Percentiles rank a stretch among this genome's conserved stretches.
These are phyloP conservation scores for Anas capensis DNA, from an alignment of 2,797 vertebrate genomes.

Conservation along the genomic window DNA sequence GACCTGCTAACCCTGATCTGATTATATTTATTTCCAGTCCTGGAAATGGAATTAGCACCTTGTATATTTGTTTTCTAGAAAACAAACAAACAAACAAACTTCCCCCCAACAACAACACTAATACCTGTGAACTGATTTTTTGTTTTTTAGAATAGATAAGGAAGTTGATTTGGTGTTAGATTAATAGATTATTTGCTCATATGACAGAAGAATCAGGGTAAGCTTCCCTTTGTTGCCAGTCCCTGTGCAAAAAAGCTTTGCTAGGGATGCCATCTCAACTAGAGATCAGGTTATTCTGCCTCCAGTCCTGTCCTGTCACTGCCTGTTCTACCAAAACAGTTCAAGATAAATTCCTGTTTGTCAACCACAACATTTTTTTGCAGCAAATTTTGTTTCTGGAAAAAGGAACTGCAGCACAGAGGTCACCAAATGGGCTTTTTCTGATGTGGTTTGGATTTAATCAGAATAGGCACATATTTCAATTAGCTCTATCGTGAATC, in stretches of 20 bases:
- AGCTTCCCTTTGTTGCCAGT: background rate
- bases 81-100: no score
- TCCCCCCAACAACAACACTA: background rate
- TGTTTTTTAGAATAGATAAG: background rate
- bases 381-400: background rate
- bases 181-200: background rate
- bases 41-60: conserved; percentile 3
- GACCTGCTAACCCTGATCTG: background rate
- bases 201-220: background rate
- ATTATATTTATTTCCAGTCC: background rate
- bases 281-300: background rate
- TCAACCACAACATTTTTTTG: background rate
- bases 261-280: background rate
- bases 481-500: background rate
- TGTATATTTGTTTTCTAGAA: background rate
- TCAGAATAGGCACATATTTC: background rate
- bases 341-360: background rate
- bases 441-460: background rate
- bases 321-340: background rate
- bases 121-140: background rate
- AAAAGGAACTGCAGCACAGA: background rate
- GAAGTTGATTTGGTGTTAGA: background rate
- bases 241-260: background rate
- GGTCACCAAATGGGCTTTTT: background rate
- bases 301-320: background rate